Evolutionary conservation across 2,797 vertebrate genomes (phyloP), one percentile per base, ranked within the genome.

Genomic region (Pipistrellus kuhlii): DNA sequence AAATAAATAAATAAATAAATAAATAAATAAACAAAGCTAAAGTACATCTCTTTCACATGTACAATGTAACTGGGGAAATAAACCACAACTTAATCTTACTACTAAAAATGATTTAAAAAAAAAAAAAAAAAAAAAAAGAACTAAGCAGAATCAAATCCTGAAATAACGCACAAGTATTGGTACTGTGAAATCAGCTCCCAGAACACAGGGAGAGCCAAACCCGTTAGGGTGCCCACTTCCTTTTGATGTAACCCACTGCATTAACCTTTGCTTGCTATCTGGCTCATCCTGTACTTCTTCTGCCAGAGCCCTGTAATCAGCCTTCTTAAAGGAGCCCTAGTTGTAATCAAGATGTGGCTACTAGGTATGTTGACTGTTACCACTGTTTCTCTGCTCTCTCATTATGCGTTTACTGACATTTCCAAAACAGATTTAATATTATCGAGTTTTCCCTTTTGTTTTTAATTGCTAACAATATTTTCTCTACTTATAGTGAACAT

Each of bases 341-440:
- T 44, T 59, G 9, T 55, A 53, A 6, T 30, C 38, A 90, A 73
- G 18, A 86, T 68, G 15, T 44, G 25, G 32, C 27, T 8, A 51
- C 41, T 17, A 44, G 23, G 21, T 32, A 48, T 30, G 3, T 13
- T 81, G 44, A 69, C 4, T 76, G 51, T 23, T 64, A 64, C 68
- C 93, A 84, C 1, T 83, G 41, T 91, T 76, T 95, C 88, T 68
- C 1, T 5, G 14, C 21, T 8, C 6, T 69, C 53, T 64, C 32
- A 6, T 91, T 81, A 68, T 51, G 7, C 48, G 51, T 57, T 81
- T 85, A 71, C 23, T 55, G 11, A 76, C 62, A 69, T 76, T 88
- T 73, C 44, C 59, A 69, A 92, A 92, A 64, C 17, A 91, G 23
- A 90, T 38, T 59, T 85, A 84, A 68, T 69, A 84, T 53, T 71